phyloP scores from a whole-genome alignment of 53 echinoderm and acorn worm genomes.

The Temnopleurus reevesii region DNA sequence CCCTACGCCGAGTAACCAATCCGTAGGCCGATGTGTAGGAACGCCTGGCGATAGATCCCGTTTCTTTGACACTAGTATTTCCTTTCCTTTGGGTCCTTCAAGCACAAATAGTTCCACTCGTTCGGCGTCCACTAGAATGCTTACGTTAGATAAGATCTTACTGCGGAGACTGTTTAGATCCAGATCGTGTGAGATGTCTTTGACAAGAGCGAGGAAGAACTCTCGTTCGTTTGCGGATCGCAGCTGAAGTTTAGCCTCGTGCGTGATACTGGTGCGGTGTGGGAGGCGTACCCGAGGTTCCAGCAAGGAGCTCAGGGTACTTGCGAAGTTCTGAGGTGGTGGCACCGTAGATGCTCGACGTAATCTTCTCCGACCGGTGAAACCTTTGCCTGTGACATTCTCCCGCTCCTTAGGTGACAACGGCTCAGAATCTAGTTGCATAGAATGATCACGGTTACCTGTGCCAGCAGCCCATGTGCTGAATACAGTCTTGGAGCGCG shows the following conservation, averaged over 20 bases:
- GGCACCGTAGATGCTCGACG: constrained; percentile 95
- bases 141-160: constrained; percentile 84
- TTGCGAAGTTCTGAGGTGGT: constrained; percentile 77
- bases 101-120: constrained; percentile 74
- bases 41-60: constrained; percentile 55
- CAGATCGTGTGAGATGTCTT: constrained; percentile 97
- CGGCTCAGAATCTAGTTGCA: constrained; percentile 73
- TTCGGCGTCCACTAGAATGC: constrained; percentile 83
- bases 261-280: constrained; percentile 83
- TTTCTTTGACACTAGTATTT: constrained; percentile 69
- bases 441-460: constrained; percentile 25
- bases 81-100: constrained; percentile 92
- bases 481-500: constrained; percentile 88
- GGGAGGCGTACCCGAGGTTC: constrained; percentile 86
- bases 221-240: constrained; percentile 90
- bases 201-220: constrained; percentile 94
- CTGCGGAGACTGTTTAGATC: constrained; percentile 80
- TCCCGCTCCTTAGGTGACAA: constrained; percentile 70
- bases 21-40: constrained; percentile 53
- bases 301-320: constrained; percentile 81
- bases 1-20: constrained; percentile 63
- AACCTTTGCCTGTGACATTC: constrained; percentile 43
- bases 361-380: constrained; percentile 78
- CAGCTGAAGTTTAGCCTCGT: constrained; percentile 86
- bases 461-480: constrained; percentile 88